Evolutionary conservation across 2,888 invertebrate species (phyloP), one percentile per base, ranked within the genome.

Genomic region (Leucoptera coffeella): DNA sequence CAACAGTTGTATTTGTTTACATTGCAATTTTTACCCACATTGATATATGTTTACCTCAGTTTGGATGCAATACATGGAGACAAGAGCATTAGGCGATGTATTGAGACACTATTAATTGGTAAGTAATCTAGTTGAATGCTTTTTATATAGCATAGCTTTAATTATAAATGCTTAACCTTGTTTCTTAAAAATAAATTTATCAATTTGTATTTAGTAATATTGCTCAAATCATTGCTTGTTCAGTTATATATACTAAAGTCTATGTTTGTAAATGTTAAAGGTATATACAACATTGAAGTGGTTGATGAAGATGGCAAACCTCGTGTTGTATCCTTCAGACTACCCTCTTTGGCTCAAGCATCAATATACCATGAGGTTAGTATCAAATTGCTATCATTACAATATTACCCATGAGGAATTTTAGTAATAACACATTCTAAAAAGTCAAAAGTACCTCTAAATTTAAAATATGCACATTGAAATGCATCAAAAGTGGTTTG

Each of bases 281-380:
- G 80, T 42, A 73, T 92, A 41, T 92, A 91, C 54, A 93, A 92
- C 62, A 78, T 88, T 51, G 94, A 94, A 74, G 86, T 83, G 22
- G 85, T 91, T 30, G 86, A 88, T 65, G 82, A 85, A 46, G 79
- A 81, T 58, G 89, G 91, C 12, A 83, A 87, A 50, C 85, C 90
- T 25, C 88, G 82, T 59, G 80, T 83, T 25, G 78, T 88, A 31
- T 85, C 88, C 26, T 91, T 93, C 56, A 80, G 93, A 41, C 75
- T 95, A 52, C 94, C 94, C 27, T 87, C 90, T 14, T 71, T 94
- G 45, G 89, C 91, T 13, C 89, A 89, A 56, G 79, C 89, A 32
- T 94, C 94, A 22, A 85, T 94, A 43, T 95, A 90, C 60, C 95
- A 95, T 58, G 94, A 95, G 74, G 84, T 82, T 47, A 31, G 9